phyloP scores from a whole-genome alignment of 2,113 vertebrate species.

The Burhinus bistriatus region DNA sequence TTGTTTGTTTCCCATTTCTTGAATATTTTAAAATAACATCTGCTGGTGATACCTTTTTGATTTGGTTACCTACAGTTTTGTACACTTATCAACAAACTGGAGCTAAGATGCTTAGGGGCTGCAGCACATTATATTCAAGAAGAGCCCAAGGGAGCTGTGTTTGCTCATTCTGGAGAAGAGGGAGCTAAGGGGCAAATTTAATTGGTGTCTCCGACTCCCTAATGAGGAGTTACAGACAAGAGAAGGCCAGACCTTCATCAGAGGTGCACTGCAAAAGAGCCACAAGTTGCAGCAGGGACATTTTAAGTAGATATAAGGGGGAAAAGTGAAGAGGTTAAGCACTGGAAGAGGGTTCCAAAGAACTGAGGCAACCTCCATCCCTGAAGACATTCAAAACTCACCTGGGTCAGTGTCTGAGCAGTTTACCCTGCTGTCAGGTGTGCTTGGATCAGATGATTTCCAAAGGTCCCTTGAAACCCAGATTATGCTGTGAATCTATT shows the following conservation, averaged over 20 bases:
- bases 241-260: background rate
- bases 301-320: background rate
- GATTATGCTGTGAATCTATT: background rate
- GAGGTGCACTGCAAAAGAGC: background rate
- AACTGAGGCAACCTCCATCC: background rate
- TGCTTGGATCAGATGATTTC: background rate
- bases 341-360: background rate
- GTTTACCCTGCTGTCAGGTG: background rate
- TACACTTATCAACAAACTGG: background rate
- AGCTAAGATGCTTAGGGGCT: background rate
- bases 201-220: background rate
- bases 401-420: background rate
- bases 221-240: background rate
- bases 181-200: background rate
- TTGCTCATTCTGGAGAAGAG: background rate
- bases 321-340: background rate
- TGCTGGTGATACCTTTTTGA: background rate
- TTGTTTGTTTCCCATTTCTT: background rate
- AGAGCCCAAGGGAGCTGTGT: background rate
- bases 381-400: background rate
- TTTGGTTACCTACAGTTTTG: background rate
- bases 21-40: background rate
- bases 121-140: background rate
- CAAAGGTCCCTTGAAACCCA: background rate
- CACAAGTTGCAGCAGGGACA: accelerated